Evolutionary conservation across 2,797 vertebrate genomes (phyloP).

Genomic region (Acipenser transmontanus): DNA sequence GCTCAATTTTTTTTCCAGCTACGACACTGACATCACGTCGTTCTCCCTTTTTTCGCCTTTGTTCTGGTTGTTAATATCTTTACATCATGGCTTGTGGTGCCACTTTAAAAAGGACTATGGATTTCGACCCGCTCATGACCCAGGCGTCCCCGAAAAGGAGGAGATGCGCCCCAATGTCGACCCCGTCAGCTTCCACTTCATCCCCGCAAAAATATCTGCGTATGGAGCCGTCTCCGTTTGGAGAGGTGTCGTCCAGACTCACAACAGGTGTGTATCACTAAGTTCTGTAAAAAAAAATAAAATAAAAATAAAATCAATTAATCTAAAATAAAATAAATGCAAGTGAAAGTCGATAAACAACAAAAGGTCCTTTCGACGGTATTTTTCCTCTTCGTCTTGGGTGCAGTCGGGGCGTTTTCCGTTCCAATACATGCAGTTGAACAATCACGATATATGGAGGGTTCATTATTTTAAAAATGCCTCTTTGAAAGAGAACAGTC

Average conservation of each 20-base stretch:
- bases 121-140: constrained; percentile 85
- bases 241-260: constrained; percentile 80
- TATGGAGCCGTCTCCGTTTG: constrained; percentile 87
- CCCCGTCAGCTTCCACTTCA: constrained; percentile 63
- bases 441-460: too few species aligned
- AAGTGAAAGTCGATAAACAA: too few species aligned
- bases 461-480: too few species aligned
- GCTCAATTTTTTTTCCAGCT: not conserved
- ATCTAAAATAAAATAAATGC: too few species aligned
- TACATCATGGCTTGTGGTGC: constrained; percentile 83
- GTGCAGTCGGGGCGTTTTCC: too few species aligned
- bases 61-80: not conserved
- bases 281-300: too few species aligned
- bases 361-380: too few species aligned
- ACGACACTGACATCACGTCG: not conserved
- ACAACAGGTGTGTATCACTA: constrained; percentile 68
- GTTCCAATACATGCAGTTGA: too few species aligned
- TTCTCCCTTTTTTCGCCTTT: not conserved
- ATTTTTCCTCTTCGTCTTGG: too few species aligned
- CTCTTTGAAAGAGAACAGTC: too few species aligned
- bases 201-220: constrained; percentile 89
- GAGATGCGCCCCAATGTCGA: constrained; percentile 75
- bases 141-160: constrained; percentile 80
- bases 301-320: too few species aligned
- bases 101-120: constrained; percentile 87